Base-by-base conservation (phyloP, 2,113 vertebrate species). In the Rhinichthys klamathensis region DNA sequence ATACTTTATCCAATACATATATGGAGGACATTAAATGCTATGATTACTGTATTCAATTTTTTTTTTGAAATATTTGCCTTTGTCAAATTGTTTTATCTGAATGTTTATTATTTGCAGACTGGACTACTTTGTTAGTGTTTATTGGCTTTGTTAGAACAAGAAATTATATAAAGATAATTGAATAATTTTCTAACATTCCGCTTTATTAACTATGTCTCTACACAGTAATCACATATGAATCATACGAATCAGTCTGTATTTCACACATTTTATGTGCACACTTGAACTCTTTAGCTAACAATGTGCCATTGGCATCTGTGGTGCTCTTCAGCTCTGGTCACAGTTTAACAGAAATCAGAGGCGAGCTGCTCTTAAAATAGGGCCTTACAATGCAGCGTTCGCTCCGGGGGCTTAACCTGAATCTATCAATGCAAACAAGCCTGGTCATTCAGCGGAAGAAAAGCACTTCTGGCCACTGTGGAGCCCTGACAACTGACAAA, bases 391-490 rank as follows among this genome's bases (percentile, higher is more conserved):
- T 61, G 56, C 76, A 82, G 86, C 38, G 60, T 38, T 65, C 65
- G 70, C 92, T 89, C 85, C 87, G 41, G 86, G 91, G 90, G 83
- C 51, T 84, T 88, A 86, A 89, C 56, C 81, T 89, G 88, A 89
- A 92, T 90, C 81, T 74, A 61, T 90, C 81, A 67, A 87, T 73
- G 58, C 87, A 87, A 86, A 90, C 6, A 44, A 85, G 67, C 70
- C 23, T 81, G 78, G 63, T 65, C 86, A 85, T 60, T 65, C 78
- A 73, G 67, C 49, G n/a, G 84, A 87, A 75, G 54, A 87, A 58
- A 80, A 85, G 75, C 69, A 82, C 77, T 83, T 60, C 46, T 79
- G 63, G 70, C 25, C 72, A 74, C 60, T 3, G 21, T 49, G 84
- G 46, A 51, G 61, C n/a, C 77, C 41, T 51, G 32, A 58, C 3